Conservation (phyloP, 2,113 vertebrate species). For the Diadophis punctatus region DNA sequence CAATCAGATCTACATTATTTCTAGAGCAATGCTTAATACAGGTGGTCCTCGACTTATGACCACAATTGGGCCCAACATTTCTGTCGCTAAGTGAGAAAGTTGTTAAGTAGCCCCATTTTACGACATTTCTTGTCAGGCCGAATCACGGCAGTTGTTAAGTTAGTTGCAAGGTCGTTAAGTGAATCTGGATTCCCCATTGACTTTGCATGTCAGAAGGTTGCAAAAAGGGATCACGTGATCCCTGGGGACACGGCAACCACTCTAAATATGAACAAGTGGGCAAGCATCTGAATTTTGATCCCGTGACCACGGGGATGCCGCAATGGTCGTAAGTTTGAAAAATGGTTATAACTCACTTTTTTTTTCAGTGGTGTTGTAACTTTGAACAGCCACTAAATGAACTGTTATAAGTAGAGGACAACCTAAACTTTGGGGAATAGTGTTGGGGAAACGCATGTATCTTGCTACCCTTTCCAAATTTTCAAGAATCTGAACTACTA, state of each 20-base stretch:
- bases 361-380: background rate
- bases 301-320: background rate
- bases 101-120: background rate
- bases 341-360: background rate
- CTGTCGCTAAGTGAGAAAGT: background rate
- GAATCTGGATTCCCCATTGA: background rate
- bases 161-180: background rate
- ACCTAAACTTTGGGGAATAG: too few relatives aligned
- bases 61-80: background rate
- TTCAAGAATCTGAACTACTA: background rate
- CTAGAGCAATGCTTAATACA: background rate
- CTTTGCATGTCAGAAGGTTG: background rate
- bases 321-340: background rate
- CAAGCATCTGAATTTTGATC: background rate
- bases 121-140: background rate
- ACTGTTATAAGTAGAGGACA: too few relatives aligned
- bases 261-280: background rate
- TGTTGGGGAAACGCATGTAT: too few relatives aligned
- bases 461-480: too few relatives aligned
- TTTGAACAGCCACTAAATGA: background rate
- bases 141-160: background rate
- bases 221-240: background rate
- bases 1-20: background rate
- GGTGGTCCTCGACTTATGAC: background rate
- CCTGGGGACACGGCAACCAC: fast-evolving